Base-by-base conservation (phyloP, 2,113 vertebrate species). In the Hassar affinis region DNA sequence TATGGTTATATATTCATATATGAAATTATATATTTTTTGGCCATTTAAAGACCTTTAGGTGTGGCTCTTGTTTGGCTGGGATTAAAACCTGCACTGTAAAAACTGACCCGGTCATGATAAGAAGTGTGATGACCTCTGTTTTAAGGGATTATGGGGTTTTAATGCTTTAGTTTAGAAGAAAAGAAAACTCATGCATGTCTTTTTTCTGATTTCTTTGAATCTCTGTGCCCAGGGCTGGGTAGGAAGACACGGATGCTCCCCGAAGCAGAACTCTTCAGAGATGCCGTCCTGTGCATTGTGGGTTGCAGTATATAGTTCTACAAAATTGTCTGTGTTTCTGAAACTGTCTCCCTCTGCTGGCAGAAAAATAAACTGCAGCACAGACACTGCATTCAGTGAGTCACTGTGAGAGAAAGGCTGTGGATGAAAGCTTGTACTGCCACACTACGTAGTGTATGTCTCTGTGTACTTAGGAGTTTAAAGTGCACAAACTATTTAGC, bases 291-390 rank as follows among this genome's bases (percentile, higher is more conserved):
- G 69, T 83, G 83, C 80, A 62, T 82, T 76, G 76, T 79, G 84
- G 84, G 81, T 81, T 54, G 56, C 74, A 77, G 33, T 77, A 74
- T 72, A 80, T 79, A 72, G 62, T 79, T 78, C 64, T 78, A 78
- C 74, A 75, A 84, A 71, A 69, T 85, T 85, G 57, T 83, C 66
- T 30, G 75, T 84, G 51, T 87, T 79, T 84, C 49, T 71, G 54
- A 64, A 80, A 85, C 86, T 84, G 87, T 86, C 87, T 88, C 84
- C 87, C 81, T 86, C 87, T 88, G 66, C 56, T 86, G 87, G 87
- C 64, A 84, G 87, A 79, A 85, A 82, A 49, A 11, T 27, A 72
- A 38, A 83, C 62, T 85, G 69, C 81, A 71, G 78, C 84, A 86
- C 78, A 80, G 69, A 85, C 81, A 51, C 83, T 84, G 77, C 52